phyloP scores from a whole-genome alignment of 1,140 invertebrate species.

The Vanessa atalanta region DNA sequence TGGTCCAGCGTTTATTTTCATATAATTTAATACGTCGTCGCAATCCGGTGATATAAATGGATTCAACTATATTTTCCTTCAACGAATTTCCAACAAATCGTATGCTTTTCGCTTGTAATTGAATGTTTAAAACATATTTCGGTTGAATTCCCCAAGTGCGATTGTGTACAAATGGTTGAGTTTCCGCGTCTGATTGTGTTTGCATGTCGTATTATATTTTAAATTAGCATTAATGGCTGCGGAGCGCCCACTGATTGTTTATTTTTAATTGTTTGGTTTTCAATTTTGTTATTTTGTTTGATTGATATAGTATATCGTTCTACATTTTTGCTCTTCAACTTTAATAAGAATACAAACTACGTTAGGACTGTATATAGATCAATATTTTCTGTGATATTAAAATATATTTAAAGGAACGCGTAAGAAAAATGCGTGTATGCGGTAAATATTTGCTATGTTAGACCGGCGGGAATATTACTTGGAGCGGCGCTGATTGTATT shows the following conservation, averaged over 20 bases:
- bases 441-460: too few species aligned
- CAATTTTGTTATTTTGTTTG: background rate
- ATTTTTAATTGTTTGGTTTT: background rate
- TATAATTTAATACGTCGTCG: background rate
- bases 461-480: too few species aligned
- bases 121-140: conserved; percentile 28
- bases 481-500: too few species aligned
- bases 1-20: background rate
- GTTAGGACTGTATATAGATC: too few species aligned
- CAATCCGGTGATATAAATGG: background rate
- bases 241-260: conserved; percentile 6
- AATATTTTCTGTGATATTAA: too few species aligned
- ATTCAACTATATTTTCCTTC: background rate
- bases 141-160: conserved; percentile 27
- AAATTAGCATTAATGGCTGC: background rate
- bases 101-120: conserved; percentile 19
- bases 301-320: background rate
- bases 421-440: too few species aligned
- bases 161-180: conserved; percentile 28
- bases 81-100: conserved; percentile 19
- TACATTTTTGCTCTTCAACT: too few species aligned
- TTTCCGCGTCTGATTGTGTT: conserved; percentile 35
- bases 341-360: background rate
- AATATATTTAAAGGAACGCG: too few species aligned
- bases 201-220: conserved; percentile 15